Evolutionary conservation across 2,113 vertebrate genomes (phyloP).

Genomic region (Gymnorhina tibicen): DNA sequence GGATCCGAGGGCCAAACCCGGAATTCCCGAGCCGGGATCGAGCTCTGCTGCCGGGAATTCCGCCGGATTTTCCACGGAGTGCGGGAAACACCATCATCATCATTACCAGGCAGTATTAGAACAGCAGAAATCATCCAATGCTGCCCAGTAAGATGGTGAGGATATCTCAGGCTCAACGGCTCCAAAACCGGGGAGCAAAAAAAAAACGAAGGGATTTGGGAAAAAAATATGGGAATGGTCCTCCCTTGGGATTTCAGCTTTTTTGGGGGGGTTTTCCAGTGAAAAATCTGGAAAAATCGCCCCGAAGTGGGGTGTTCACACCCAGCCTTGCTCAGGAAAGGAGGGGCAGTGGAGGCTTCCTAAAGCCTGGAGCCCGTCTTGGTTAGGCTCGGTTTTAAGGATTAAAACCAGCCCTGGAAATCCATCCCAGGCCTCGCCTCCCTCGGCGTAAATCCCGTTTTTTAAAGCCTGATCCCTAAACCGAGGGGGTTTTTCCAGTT

Average conservation of each 20-base stretch:
- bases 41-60: neutral
- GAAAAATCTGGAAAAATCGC: neutral
- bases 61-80: constrained; percentile 44
- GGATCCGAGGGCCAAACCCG: rapidly evolving
- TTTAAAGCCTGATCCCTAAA: neutral
- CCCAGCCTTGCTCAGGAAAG: neutral
- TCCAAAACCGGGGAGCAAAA: constrained; percentile 6
- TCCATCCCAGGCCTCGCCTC: neutral
- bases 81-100: constrained; percentile 87
- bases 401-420: neutral
- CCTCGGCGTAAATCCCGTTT: neutral
- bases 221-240: neutral
- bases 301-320: rapidly evolving
- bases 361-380: neutral
- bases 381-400: neutral
- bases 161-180: constrained; percentile 66
- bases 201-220: rapidly evolving
- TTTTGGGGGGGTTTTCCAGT: neutral
- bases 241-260: neutral
- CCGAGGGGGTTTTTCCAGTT: neutral
- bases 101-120: constrained; percentile 99
- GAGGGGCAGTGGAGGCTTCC: neutral
- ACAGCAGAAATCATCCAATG: constrained; percentile 91
- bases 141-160: constrained; percentile 99
- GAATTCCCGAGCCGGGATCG: neutral